Evolutionary conservation across 23 tunicate genomes (phyloP), one percentile per base, ranked within the genome.

Genomic region (Trididemnum nubilum): DNA sequence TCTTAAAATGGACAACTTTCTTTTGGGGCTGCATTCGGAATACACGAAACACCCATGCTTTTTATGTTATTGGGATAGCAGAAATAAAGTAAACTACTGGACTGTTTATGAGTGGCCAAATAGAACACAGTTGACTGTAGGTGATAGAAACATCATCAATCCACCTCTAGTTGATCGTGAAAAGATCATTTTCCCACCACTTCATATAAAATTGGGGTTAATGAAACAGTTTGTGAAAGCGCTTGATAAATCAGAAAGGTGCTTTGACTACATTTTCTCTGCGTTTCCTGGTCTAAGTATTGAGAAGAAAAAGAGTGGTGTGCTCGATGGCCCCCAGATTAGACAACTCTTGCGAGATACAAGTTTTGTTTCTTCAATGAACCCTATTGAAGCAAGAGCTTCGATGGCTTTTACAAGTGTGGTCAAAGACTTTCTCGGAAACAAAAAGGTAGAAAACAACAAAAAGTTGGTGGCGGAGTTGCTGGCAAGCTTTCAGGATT

Each of bases 11-110:
- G 38, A 19, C 3, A 70, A 34, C 36, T 5, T 70, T 19, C 22
- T 70, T 26, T 27, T 70, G 24, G 76, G 76, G 7, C 76, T 26
- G 40, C 40, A 70, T 5, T 61, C 76, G 22, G 38, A 37, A 5
- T 70, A 70, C 22, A 70, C 76, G 12, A 70, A 70, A 27, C 31
- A 70, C 40, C 76, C 76, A 26, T 70, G 76, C 76, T 70, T 27
- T 34, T 27, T 70, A 12, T 70, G 76, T 27, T 34, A 32, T 33
- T 70, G 76, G 40, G 71, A 64, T 24, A 64, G 71, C 25, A 64
- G 71, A 64, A 26, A 50, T 50, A 50, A 19, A 50, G 57, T 19
- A 12, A 50, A 50, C 19, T 19, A 50, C 57, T 50, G 57, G 57
- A 50, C 57, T 12, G 19, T 19, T 50, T 12, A 50, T 50, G 57